phyloP scores from a whole-genome alignment of 2,797 vertebrate genomes.

The Adelosebastes latens region DNA sequence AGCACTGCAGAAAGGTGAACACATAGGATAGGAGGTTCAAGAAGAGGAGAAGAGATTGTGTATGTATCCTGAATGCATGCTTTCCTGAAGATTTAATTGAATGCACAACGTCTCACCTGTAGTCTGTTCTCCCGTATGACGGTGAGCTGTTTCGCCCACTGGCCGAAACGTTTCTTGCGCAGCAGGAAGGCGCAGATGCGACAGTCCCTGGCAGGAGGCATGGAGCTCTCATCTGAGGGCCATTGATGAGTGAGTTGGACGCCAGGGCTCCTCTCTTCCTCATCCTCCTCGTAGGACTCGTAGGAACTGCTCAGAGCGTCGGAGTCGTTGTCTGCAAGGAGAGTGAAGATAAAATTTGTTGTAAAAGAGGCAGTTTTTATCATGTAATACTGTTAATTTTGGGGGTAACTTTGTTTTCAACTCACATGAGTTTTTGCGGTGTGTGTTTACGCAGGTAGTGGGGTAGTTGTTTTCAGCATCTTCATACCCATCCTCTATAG shows the following conservation, averaged over 20 bases:
- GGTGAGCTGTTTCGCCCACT: constrained; percentile 97
- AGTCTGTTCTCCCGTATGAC: constrained; percentile 93
- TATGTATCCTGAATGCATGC: neutral
- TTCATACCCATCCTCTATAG: constrained; percentile 93
- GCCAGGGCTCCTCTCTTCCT: constrained; percentile 85
- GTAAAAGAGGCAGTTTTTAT: accelerated
- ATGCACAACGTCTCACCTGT: constrained; percentile 81
- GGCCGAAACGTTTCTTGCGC: constrained; percentile 97
- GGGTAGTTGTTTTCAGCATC: constrained; percentile 95
- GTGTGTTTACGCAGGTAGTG: constrained; percentile 88
- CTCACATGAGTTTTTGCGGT: constrained; percentile 95
- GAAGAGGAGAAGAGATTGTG: neutral
- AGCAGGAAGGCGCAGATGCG: constrained; percentile 95
- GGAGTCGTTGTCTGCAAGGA: constrained; percentile 91
- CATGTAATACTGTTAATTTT: neutral
- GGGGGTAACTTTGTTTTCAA: neutral
- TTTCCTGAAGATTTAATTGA: neutral
- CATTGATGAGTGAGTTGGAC: constrained; percentile 89
- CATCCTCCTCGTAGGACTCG: constrained; percentile 97
- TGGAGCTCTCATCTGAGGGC: constrained; percentile 94
- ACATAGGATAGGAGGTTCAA: accelerated
- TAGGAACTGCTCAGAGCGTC: constrained; percentile 98
- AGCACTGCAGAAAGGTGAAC: constrained; percentile 84
- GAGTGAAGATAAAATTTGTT: neutral
- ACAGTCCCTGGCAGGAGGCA: constrained; percentile 92